Base-by-base conservation (phyloP, 92 coral and sea anemone species). In the Isaurus tuberculatus region DNA sequence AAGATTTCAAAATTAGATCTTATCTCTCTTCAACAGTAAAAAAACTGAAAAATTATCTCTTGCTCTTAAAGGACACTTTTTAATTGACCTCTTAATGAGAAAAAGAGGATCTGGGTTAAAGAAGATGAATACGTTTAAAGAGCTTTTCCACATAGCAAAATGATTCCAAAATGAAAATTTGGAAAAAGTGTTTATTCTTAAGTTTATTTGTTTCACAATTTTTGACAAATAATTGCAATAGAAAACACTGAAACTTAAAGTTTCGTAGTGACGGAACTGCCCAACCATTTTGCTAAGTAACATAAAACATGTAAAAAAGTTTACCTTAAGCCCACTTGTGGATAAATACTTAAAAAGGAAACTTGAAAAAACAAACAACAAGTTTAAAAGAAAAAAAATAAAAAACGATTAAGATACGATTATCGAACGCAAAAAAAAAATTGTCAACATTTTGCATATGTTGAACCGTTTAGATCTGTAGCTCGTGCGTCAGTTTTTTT, bases 61-160 rank as follows among this genome's bases (percentile, higher is more conserved):
- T 23, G 23, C 27, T 9, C 10, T 57, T 19, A 17, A 19, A 57
- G 65, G 8, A 57, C 1, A 46, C 15, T 49, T 19, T 1, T 15
- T 46, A 26, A 25, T 49, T 72, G 60, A 72, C 78, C 78, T 72
- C 34, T 46, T 72, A 10, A 44, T 40, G 22, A 34, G 6, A 1
- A 34, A 71, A 43, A 23, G 20, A 40, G 53, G 34, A 43, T 71
- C 28, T 71, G 44, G 58, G 15, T 10, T 63, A 63, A 60, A 60
- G 31, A 60, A 22, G 66, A 10, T 22, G 28, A 22, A n/a, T 14
- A 43, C 1, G 19, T 23, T 15, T 32, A 20, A 42, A 14, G 20
- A 70, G 3, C 31, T 26, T 42, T 23, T 8, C 14, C 23, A 7
- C 4, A 36, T 8, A 8, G 15, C 20, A 16, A 17, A 4, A 33